phyloP scores from a whole-genome alignment of 2,888 invertebrate species.

The Autographa gamma region DNA sequence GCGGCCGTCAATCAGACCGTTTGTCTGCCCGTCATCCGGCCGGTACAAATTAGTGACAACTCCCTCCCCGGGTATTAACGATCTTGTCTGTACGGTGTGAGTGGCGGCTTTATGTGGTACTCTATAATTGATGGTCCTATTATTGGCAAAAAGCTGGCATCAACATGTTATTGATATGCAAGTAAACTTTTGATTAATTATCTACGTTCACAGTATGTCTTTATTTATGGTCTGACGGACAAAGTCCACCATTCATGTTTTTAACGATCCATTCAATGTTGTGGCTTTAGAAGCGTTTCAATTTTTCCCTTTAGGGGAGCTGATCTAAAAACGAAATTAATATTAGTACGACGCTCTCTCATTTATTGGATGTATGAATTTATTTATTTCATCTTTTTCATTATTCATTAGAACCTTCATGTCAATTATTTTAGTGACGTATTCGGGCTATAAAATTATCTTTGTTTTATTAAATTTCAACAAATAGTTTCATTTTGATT shows the following conservation, averaged over 20 bases:
- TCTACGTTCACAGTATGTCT: constrained; percentile 2
- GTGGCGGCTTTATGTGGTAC: constrained; percentile 51
- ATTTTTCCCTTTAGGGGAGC: background rate
- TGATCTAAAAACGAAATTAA: constrained; percentile 1
- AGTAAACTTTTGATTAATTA: constrained; percentile 45
- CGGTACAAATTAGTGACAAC: constrained; percentile 82
- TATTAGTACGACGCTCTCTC: background rate
- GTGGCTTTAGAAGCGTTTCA: background rate
- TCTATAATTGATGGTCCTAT: constrained; percentile 54
- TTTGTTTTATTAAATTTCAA: background rate
- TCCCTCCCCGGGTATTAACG: constrained; percentile 74
- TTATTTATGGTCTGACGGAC: constrained; percentile 7
- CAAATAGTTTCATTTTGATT: background rate
- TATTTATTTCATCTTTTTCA: background rate
- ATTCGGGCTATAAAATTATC: background rate
- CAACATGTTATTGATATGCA: constrained; percentile 38
- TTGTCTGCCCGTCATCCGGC: constrained; percentile 75
- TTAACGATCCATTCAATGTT: constrained; percentile 4
- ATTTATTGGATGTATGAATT: background rate
- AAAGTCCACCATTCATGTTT: constrained; percentile 5
- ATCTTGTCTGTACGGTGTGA: constrained; percentile 70
- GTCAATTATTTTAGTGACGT: background rate
- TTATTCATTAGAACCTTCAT: background rate
- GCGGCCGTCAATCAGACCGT: constrained; percentile 81
- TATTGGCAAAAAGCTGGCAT: constrained; percentile 52